Evolutionary conservation across 92 coral and sea anemone species (phyloP).

Genomic region (Meandrina meandrites): DNA sequence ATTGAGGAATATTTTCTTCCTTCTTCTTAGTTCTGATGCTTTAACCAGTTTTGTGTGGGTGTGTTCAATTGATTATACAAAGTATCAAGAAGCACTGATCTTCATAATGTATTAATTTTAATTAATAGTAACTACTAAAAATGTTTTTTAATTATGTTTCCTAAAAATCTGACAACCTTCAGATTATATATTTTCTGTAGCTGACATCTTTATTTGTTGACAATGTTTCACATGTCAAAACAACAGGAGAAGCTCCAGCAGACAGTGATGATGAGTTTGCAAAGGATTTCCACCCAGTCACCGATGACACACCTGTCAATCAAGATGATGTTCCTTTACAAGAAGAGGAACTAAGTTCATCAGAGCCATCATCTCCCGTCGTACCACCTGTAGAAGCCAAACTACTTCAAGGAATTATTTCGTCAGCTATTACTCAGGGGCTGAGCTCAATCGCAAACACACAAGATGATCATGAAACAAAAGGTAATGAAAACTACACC

Average conservation of each 20-base stretch:
- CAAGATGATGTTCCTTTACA: slow-evolving; percentile 2
- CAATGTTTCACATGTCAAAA: neutral
- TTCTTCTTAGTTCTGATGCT: no score
- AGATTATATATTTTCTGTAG: neutral
- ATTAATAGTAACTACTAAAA: no score
- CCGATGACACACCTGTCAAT: slow-evolving; percentile 3
- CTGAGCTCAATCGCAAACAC: slow-evolving; percentile 2
- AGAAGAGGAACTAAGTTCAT: slow-evolving; percentile 1
- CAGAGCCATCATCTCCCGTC: slow-evolving; percentile 13
- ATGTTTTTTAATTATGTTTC: no score
- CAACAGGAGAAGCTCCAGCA: slow-evolving; percentile 47
- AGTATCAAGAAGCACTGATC: neutral
- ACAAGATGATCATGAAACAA: neutral
- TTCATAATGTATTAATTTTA: no score
- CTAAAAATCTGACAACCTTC: neutral
- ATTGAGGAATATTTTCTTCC: no score
- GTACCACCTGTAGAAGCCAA: slow-evolving; percentile 22
- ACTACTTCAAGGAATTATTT: slow-evolving; percentile 33
- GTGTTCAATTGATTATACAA: neutral
- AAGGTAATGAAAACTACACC: neutral
- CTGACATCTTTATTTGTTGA: neutral
- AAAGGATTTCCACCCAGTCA: slow-evolving; percentile 55
- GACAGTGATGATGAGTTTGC: slow-evolving; percentile 92
- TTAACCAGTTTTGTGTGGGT: no score
- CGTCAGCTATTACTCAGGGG: slow-evolving; percentile 34